Evolutionary conservation across 2,113 vertebrate genomes (phyloP).

Genomic region (Pica pica): DNA sequence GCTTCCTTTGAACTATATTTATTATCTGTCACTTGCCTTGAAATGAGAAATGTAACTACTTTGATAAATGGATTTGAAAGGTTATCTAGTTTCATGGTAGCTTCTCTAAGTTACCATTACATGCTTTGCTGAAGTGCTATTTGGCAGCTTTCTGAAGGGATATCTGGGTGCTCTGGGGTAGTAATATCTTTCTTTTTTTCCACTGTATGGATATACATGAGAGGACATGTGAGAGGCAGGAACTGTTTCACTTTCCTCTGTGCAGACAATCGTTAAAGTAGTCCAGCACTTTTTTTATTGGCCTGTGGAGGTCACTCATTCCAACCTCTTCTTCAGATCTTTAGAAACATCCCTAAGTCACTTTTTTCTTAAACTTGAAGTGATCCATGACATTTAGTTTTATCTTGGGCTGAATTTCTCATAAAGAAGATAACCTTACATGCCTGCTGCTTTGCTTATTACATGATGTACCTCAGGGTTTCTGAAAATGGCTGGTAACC

Average conservation of each 20-base stretch:
- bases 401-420: not conserved
- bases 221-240: not conserved
- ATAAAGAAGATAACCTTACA: not conserved
- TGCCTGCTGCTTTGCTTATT: not conserved
- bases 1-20: slow-evolving; percentile 51
- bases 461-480: not conserved
- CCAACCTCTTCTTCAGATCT: not conserved
- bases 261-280: not conserved
- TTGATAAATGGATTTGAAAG: slow-evolving; percentile 38
- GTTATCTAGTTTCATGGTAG: slow-evolving; percentile 18
- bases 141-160: not conserved
- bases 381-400: not conserved
- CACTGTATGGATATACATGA: not conserved
- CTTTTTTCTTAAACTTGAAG: not conserved
- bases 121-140: not conserved
- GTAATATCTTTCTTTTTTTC: not conserved
- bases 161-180: not conserved
- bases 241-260: not conserved
- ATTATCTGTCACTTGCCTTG: slow-evolving; percentile 12
- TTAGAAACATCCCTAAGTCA: not conserved
- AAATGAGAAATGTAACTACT: slow-evolving; percentile 37
- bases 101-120: slow-evolving; percentile 1
- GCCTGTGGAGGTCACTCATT: not conserved
- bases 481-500: not conserved
- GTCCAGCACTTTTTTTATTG: not conserved